Evolutionary conservation across 2,888 invertebrate species (phyloP).

Genomic region (Atethmia centrago): DNA sequence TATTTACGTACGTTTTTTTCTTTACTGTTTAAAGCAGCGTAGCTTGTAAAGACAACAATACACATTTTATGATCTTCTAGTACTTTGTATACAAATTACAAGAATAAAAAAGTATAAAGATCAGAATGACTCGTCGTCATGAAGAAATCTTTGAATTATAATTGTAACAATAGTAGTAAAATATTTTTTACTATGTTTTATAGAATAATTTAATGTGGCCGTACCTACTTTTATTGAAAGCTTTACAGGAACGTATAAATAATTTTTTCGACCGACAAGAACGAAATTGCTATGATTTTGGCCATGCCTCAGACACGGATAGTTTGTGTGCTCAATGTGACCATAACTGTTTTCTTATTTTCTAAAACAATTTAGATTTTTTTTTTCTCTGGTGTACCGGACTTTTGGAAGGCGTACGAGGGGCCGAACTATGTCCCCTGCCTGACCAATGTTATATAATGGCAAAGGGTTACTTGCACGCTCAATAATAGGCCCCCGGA

Average conservation of each 20-base stretch:
- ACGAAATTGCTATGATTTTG: neutral
- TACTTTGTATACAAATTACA: conserved; percentile 55
- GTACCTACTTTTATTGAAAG: neutral
- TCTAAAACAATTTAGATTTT: neutral
- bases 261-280: neutral
- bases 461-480: no score
- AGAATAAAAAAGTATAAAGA: conserved; percentile 60
- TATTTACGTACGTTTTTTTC: conserved; percentile 20
- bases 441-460: no score
- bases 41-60: conserved; percentile 47
- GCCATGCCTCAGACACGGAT: neutral
- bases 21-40: conserved; percentile 27
- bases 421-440: no score
- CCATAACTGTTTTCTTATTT: neutral
- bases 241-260: neutral
- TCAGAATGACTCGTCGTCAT: conserved; percentile 51
- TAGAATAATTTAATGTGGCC: neutral
- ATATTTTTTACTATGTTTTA: conserved; percentile 39
- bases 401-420: no score
- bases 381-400: no score
- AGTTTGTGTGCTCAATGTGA: neutral
- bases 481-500: no score
- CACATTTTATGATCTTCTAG: conserved; percentile 49
- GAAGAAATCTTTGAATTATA: conserved; percentile 43
- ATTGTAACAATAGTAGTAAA: conserved; percentile 52